These are phyloP conservation scores for Enteromius fasciolatus DNA, from an alignment of 2,797 vertebrate species.

Conservation along the genomic window DNA sequence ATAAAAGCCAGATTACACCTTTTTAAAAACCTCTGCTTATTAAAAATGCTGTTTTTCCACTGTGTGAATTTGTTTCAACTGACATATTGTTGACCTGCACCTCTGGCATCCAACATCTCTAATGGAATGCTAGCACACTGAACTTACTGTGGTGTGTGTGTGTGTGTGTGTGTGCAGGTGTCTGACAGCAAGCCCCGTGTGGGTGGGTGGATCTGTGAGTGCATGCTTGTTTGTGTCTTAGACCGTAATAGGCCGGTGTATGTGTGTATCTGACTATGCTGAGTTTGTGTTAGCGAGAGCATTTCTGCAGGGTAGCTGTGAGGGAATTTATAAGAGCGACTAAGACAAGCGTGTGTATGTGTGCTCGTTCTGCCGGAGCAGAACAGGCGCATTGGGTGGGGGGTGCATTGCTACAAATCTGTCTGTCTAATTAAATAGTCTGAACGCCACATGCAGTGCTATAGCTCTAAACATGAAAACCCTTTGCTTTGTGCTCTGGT, in stretches of 20 bases:
- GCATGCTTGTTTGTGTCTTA: constrained; percentile 45
- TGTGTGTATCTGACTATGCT: constrained; percentile 21
- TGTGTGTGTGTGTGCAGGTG: constrained; percentile 18
- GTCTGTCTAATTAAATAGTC: constrained; percentile 50
- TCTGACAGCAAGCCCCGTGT: constrained; percentile 34
- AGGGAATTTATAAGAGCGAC: constrained; percentile 22
- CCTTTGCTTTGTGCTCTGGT: constrained; percentile 48
- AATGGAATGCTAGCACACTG: constrained; percentile 23
- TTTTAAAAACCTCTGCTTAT: constrained; percentile 21
- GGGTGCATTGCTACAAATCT: constrained; percentile 33
- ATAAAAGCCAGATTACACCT: constrained; percentile 9
- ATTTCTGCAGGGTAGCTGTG: constrained; percentile 23
- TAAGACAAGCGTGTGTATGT: constrained; percentile 19
- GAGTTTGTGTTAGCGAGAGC: constrained; percentile 33
- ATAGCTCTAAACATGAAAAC: constrained; percentile 40
- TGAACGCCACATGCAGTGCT: constrained; percentile 42
- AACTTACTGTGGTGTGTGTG: not conserved
- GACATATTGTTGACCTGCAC: constrained; percentile 26
- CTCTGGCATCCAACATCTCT: constrained; percentile 24
- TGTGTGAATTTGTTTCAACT: constrained; percentile 23
- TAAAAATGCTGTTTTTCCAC: constrained; percentile 21
- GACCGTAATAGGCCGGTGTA: constrained; percentile 14
- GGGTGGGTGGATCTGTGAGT: constrained; percentile 41
- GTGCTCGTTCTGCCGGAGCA: constrained; percentile 3
- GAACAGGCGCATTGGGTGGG: not conserved